Evolutionary conservation across 2,797 vertebrate genomes (phyloP).

Genomic region (Perodicticus potto): DNA sequence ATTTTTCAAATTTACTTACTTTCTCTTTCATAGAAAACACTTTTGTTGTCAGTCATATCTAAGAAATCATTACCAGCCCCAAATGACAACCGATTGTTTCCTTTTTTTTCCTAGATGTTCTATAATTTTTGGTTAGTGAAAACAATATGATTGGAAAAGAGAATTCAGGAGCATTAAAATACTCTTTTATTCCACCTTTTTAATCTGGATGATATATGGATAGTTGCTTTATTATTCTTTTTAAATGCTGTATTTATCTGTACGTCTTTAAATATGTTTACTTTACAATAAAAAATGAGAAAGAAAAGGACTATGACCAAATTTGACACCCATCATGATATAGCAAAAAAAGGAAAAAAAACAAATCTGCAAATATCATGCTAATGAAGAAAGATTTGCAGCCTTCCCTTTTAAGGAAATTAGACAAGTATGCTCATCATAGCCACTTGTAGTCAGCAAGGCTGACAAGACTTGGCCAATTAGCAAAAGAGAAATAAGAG

Average conservation of each 20-base stretch:
- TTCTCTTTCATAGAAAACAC: background rate
- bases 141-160: conserved; percentile 11
- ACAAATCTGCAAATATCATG: background rate
- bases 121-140: background rate
- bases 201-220: background rate
- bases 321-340: background rate
- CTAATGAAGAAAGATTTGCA: background rate
- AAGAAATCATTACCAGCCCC: background rate
- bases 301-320: conserved; percentile 20
- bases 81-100: background rate
- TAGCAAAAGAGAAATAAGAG: conserved; percentile 7
- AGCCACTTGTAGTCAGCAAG: background rate
- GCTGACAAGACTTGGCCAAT: background rate
- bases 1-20: background rate
- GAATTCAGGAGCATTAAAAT: background rate
- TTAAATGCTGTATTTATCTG: background rate
- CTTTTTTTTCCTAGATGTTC: background rate
- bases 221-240: background rate
- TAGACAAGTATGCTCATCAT: background rate
- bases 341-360: background rate
- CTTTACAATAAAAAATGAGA: background rate
- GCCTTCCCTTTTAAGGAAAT: background rate
- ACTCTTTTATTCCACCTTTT: background rate
- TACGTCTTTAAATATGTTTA: background rate
- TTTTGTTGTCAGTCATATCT: background rate